A percentile compares a stretch with the other conserved stretches of the same genome.
These are phyloP conservation scores for Phylloscopus whistleri DNA, from an alignment of 2,113 vertebrate species.

Conservation along the genomic window DNA sequence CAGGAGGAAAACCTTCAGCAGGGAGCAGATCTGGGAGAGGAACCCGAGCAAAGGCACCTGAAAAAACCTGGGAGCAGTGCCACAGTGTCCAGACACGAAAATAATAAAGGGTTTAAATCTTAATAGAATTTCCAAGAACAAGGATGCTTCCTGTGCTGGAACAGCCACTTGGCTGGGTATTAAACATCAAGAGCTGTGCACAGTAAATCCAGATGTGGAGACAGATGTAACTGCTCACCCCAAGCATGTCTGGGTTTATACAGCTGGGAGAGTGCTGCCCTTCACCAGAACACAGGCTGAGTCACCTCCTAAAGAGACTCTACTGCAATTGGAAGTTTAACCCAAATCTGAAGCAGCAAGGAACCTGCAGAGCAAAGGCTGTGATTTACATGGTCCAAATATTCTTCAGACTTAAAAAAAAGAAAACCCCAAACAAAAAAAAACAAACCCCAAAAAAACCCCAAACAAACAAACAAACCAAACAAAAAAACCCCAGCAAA, in stretches of 20 bases:
- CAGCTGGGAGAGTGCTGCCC: no score
- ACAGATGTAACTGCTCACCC: neutral
- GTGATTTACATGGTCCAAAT: neutral
- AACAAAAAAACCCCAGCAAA: neutral
- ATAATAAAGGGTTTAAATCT: neutral
- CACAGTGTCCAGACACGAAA: neutral
- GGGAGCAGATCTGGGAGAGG: neutral
- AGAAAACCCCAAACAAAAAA: neutral
- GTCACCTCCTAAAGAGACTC: neutral
- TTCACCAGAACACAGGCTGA: neutral
- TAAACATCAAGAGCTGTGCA: neutral
- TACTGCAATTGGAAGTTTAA: neutral
- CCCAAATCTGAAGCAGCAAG: neutral
- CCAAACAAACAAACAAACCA: no score
- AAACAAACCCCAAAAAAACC: no score
- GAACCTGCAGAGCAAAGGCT: neutral
- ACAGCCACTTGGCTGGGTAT: neutral
- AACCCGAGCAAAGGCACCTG: neutral
- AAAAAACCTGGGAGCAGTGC: accelerated
- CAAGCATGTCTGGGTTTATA: neutral
- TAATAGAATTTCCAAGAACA: neutral
- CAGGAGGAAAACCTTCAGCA: neutral
- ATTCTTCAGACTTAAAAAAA: neutral
- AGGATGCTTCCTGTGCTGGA: neutral
- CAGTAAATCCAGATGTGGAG: neutral